These are phyloP conservation scores for Passer montanus DNA, from an alignment of 2,113 vertebrate species.

Conservation along the genomic window DNA sequence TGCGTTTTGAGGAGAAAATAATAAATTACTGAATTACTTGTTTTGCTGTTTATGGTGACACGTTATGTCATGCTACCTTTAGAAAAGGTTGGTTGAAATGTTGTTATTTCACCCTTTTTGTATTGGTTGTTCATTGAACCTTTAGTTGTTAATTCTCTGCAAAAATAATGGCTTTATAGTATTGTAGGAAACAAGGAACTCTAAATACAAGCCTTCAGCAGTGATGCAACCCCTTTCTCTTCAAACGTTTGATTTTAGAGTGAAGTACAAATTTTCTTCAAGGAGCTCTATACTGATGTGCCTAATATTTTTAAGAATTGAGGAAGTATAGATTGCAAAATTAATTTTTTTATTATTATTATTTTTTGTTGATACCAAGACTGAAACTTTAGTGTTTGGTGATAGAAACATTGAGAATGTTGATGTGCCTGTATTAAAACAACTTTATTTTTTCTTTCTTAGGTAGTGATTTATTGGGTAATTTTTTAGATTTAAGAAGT, in stretches of 20 bases:
- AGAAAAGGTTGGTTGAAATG: not conserved
- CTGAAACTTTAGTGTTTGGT: not conserved
- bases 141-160: not conserved
- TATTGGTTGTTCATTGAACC: not conserved
- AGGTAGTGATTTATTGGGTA: not conserved
- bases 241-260: rapidly evolving
- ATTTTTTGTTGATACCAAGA: not conserved
- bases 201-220: not conserved
- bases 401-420: not conserved
- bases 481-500: not conserved
- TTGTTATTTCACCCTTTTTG: not conserved
- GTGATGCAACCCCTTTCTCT: not conserved
- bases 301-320: not conserved
- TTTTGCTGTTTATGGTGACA: not conserved
- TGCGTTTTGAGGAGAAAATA: not conserved
- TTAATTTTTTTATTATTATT: not conserved
- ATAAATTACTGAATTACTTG: not conserved
- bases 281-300: not conserved
- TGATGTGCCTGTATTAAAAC: not conserved
- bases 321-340: not conserved
- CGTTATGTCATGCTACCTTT: not conserved
- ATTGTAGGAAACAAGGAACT: not conserved
- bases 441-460: not conserved
- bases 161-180: not conserved
- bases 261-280: not conserved